Evolutionary conservation across 2,113 vertebrate genomes (phyloP).

Genomic region (Mandrillus leucophaeus): DNA sequence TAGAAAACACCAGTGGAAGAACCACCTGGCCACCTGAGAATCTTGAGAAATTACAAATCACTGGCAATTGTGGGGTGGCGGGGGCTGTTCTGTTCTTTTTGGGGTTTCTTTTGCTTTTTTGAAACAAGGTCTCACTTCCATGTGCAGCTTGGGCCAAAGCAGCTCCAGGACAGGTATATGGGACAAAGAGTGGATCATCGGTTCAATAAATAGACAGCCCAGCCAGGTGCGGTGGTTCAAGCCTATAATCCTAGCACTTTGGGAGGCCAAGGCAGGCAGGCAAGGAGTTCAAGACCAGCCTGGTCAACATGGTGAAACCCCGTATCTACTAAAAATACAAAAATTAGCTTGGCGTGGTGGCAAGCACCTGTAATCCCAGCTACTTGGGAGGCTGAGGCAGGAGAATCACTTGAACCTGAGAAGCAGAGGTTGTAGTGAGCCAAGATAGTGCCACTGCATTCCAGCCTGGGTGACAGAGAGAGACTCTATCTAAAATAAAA

Average conservation of each 20-base stretch:
- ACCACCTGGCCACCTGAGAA: not conserved
- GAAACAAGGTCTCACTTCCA: not conserved
- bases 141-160: not conserved
- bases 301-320: not conserved
- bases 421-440: not conserved
- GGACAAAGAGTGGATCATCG: not conserved
- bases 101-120: too few species aligned
- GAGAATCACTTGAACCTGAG: not conserved
- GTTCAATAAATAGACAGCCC: too few species aligned
- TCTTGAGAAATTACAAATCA: not conserved
- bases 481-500: not conserved
- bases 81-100: too few species aligned
- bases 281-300: not conserved
- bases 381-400: not conserved
- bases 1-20: not conserved
- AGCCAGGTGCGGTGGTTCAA: not conserved
- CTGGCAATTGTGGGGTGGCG: rapidly evolving
- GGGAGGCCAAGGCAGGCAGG: not conserved
- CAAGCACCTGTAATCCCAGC: not conserved
- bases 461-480: not conserved
- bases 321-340: not conserved
- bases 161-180: not conserved
- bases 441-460: not conserved
- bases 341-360: not conserved
- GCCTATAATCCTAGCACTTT: not conserved